Conservation (phyloP, 2,797 vertebrate genomes). For the Sarcoramphus papa region DNA sequence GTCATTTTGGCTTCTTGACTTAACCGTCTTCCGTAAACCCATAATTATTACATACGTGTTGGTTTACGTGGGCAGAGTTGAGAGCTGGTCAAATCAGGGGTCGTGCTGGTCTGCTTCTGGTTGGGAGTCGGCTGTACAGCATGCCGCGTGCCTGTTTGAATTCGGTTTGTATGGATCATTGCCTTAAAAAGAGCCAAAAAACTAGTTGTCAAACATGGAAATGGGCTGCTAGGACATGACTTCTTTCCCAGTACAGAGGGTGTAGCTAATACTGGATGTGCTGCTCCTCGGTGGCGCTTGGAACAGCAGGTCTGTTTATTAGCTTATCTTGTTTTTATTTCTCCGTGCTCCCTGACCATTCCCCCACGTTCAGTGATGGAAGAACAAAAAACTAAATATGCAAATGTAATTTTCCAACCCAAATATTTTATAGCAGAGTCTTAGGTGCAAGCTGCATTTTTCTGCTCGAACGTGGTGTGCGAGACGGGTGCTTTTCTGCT, state of each 20-base stretch:
- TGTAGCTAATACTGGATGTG: neutral
- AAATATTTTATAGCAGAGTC: neutral
- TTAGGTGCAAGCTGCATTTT: neutral
- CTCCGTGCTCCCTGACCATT: neutral
- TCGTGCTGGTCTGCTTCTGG: neutral
- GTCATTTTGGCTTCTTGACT: neutral
- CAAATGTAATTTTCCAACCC: neutral
- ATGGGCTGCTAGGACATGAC: accelerated
- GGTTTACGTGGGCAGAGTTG: neutral
- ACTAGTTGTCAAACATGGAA: accelerated
- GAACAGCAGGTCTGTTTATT: neutral
- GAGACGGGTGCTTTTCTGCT: neutral
- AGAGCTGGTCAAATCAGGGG: neutral
- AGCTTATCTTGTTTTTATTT: neutral
- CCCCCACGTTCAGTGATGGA: accelerated
- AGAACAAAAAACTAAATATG: neutral
- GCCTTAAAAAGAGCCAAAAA: neutral
- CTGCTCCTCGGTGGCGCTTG: neutral
- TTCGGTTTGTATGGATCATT: accelerated
- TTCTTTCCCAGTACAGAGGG: neutral
- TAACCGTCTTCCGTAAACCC: neutral
- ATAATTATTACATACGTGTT: neutral
- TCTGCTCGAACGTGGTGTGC: accelerated
- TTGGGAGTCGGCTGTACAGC: neutral
- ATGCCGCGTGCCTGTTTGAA: neutral